A percentile compares a stretch with the other conserved stretches of the same genome.
phyloP scores from a whole-genome alignment of 2,113 vertebrate species.

The Atlantisia rogersi region DNA sequence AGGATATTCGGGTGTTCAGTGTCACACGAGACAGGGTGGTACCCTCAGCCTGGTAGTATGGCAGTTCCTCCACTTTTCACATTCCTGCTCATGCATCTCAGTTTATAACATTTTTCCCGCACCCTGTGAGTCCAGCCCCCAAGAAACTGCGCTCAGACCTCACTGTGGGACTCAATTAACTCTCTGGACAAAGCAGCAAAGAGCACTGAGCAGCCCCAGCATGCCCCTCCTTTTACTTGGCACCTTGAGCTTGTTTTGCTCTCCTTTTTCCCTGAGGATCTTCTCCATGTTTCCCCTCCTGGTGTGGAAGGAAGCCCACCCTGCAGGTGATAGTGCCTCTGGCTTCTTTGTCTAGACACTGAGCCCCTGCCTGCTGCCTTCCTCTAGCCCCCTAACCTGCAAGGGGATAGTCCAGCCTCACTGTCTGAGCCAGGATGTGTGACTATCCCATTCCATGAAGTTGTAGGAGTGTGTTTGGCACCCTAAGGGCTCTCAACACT shows the following conservation, averaged over 20 bases:
- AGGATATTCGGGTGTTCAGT: slow-evolving; percentile 7
- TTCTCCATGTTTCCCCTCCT: not conserved
- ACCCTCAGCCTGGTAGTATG: not conserved
- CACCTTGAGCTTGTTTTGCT: not conserved
- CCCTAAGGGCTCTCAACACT: not conserved
- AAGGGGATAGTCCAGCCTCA: not conserved
- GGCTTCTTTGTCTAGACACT: not conserved
- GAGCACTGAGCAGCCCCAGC: not conserved
- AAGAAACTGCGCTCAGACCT: not conserved
- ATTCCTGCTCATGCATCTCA: not conserved
- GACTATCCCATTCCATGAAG: not conserved
- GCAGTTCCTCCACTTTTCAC: not conserved
- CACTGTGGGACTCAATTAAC: not conserved
- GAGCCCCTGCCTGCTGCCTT: not conserved
- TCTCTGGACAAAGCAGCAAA: not conserved
- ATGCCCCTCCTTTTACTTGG: not conserved
- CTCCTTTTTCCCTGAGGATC: not conserved
- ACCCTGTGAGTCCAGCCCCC: not conserved
- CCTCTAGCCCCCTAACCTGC: not conserved
- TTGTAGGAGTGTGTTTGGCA: not conserved
- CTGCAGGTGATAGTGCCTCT: not conserved
- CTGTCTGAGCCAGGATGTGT: not conserved
- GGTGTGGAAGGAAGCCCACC: not conserved
- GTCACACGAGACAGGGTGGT: not conserved
- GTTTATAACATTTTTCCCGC: not conserved